phyloP scores from a whole-genome alignment of 2,888 invertebrate genomes.

The Drosophila siamana region DNA sequence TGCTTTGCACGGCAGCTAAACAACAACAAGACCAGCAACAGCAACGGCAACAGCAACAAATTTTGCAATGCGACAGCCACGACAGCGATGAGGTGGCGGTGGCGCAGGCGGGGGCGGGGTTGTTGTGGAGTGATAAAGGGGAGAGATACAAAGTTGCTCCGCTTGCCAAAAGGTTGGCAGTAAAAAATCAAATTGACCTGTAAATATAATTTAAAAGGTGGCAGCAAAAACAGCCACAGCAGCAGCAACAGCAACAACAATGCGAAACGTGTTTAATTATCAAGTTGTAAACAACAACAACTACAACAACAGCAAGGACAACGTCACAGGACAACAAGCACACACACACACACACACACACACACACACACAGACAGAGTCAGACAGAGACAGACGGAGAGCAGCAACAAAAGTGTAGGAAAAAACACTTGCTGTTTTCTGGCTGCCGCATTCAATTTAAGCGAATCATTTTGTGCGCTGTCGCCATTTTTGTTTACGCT shows the following conservation, averaged over 20 bases:
- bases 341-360: slow-evolving; percentile 13
- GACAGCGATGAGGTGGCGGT: neutral
- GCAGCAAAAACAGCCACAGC: slow-evolving; percentile 55
- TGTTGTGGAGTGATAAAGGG: neutral
- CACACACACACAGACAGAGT: slow-evolving; percentile 10
- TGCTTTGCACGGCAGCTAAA: slow-evolving; percentile 35
- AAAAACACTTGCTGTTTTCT: slow-evolving; percentile 35
- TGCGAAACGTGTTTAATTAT: slow-evolving; percentile 73
- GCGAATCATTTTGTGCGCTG: slow-evolving; percentile 47
- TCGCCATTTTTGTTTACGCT: slow-evolving; percentile 46
- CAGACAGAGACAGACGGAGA: slow-evolving; percentile 27
- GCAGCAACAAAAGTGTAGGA: neutral
- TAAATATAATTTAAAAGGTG: slow-evolving; percentile 77
- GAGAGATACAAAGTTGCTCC: slow-evolving; percentile 45
- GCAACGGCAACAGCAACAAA: slow-evolving; percentile 22
- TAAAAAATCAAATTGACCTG: slow-evolving; percentile 80
- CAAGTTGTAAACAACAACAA: slow-evolving; percentile 75
- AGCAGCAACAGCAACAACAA: slow-evolving; percentile 36
- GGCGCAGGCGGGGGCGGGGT: slow-evolving; percentile 5
- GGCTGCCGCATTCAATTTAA: slow-evolving; percentile 57
- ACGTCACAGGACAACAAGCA: slow-evolving; percentile 16
- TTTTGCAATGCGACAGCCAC: slow-evolving; percentile 29
- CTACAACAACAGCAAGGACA: no score
- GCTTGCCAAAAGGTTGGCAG: slow-evolving; percentile 56
- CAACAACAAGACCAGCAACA: slow-evolving; percentile 46